Evolutionary conservation across 2,888 invertebrate species (phyloP), one percentile per base, ranked within the genome.

Genomic region (Crossocerus cetratus): DNA sequence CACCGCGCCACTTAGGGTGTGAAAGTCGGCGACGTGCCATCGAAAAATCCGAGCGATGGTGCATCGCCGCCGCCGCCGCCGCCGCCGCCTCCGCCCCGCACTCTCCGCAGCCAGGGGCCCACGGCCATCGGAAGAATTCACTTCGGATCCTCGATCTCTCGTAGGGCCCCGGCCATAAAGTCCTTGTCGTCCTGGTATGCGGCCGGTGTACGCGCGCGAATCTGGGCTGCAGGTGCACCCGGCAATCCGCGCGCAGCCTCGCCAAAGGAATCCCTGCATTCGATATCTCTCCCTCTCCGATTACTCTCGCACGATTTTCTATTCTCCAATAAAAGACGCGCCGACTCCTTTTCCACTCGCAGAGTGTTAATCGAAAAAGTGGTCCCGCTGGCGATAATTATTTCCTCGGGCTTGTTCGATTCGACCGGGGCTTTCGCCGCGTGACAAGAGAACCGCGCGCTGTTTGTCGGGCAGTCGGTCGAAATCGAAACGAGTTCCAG

Each of bases 1-100:
- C 84, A 76, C 76, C 86, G 87, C 85, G 85, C 86, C 86, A 88
- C 87, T 87, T 87, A 86, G 87, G 86, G 87, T 87, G 87, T 86
- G 87, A 87, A 32, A 86, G 85, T 82, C 77, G 83, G 82, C 84
- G 86, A 87, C 86, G 83, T 84, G 84, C 85, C 84, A 86, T 86
- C 84, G 78, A 82, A 74, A 81, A 78, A 76, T 78, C 71, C 81
- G n/a, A n/a, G n/a, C n/a, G 64, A 72, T 23, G 71, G 60, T 32
- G 32, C 32, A 32, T 44, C 13, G n/a, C 42, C 23, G 55, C 23
- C 1, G 18, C 20, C 69, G 44, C 42, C 43, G 54, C 2, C 45
- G 18, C 55, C 11, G 1, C 20, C 61, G n/a, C 13, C 49, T 3
- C 23, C 23, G 23, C 23, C 23, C n/a, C n/a, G n/a, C n/a, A 23